Conservation (phyloP, 2,888 invertebrate genomes). For the Uropetala carovei region DNA sequence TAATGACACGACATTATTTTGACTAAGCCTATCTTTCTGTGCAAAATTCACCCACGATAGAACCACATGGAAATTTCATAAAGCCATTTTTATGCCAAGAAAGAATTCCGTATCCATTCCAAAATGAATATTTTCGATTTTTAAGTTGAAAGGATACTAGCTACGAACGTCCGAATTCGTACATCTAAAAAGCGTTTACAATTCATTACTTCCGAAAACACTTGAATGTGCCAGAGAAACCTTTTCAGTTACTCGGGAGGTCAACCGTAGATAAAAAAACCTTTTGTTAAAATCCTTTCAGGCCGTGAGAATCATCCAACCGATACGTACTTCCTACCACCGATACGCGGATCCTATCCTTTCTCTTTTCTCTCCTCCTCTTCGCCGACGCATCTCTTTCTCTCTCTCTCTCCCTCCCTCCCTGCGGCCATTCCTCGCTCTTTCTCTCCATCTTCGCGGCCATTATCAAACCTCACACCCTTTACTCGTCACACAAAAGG, state of each 20-base stretch:
- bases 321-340: conserved; percentile 33
- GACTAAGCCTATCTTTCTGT: no score
- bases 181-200: background rate
- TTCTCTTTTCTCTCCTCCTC: background rate
- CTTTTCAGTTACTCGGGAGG: background rate
- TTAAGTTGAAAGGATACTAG: background rate
- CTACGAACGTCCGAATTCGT: background rate
- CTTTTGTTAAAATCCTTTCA: background rate
- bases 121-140: background rate
- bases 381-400: background rate
- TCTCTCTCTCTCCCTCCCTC: background rate
- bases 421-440: conserved; percentile 7
- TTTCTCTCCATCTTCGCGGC: conserved; percentile 24
- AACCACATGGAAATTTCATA: no score
- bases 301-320: conserved; percentile 46
- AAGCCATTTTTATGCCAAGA: no score
- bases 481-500: conserved; percentile 37
- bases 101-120: no score
- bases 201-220: conserved; percentile 49
- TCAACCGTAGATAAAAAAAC: conserved; percentile 23
- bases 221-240: conserved; percentile 8
- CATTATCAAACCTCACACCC: conserved; percentile 36
- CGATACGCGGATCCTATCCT: background rate
- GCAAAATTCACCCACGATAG: no score
- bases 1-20: no score